A percentile compares a stretch with the other conserved stretches of the same genome.
Evolutionary conservation across 2,888 invertebrate species (phyloP).

Genomic region (Diachrysia chrysitis): DNA sequence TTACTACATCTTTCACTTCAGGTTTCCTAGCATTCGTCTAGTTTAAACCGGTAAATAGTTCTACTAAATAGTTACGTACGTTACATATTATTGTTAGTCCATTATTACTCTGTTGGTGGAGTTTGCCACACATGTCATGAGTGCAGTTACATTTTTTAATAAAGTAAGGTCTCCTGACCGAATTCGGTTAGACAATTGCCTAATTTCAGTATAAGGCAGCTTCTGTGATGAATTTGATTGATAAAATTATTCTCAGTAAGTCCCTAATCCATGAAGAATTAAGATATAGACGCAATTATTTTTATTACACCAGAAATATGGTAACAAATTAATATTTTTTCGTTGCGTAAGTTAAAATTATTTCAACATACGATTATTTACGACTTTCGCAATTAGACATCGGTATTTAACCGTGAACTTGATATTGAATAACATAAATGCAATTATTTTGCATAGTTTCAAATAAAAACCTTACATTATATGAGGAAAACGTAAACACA

Average conservation of each 20-base stretch:
- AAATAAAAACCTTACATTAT: background rate
- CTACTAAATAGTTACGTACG: background rate
- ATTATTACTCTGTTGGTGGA: background rate
- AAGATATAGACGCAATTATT: too few species aligned
- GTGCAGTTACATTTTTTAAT: too few species aligned
- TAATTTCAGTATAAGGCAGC: too few species aligned
- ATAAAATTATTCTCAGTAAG: too few species aligned
- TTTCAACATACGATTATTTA: background rate
- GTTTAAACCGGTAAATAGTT: background rate
- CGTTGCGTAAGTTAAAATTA: background rate
- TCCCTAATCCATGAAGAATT: too few species aligned
- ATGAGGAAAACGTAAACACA: background rate
- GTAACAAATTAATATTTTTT: background rate
- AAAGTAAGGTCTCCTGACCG: too few species aligned
- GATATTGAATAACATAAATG: constrained; percentile 5
- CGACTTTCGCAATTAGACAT: background rate
- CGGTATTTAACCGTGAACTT: background rate
- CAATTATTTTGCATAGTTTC: background rate
- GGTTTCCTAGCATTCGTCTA: background rate
- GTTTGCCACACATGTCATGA: too few species aligned
- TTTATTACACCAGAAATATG: too few species aligned
- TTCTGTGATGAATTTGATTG: too few species aligned
- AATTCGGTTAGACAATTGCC: too few species aligned
- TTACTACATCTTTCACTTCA: background rate
- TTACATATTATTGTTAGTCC: background rate